Evolutionary conservation across 2,113 vertebrate species (phyloP), one percentile per base, ranked within the genome.

Genomic region (Ardeotis arabs): DNA sequence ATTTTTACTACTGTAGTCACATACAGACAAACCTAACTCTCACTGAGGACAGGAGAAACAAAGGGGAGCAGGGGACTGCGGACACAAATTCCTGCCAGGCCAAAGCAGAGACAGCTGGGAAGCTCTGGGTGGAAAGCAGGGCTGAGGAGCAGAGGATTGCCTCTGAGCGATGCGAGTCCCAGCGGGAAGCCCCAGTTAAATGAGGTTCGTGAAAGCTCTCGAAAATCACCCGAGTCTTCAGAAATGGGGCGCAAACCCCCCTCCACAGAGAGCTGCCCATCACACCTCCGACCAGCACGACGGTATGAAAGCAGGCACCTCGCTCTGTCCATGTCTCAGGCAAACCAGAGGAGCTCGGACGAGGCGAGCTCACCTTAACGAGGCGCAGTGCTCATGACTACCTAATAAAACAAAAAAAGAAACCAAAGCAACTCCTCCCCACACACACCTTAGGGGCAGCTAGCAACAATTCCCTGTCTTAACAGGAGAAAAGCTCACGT

Each of bases 161-260:
- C 19, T n/a, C 16, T 0, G 37, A 79, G n/a, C 2, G 1, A 39
- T 11, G 44, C 23, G 19, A 20, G 13, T 31, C 44, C 22, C 17
- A 20, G 35, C 0, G 1, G 73, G 55, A 64, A 91, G 70, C 33
- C n/a, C 4, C 50, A 60, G 50, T 53, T 72, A 80, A 72, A 35
- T 0, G 9, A 75, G 44, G 22, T 23, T 82, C 62, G 29, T 4
- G 19, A 75, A 79, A 74, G 35, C 39, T 76, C 67, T 75, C 35
- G 67, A 67, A 86, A 92, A 69, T 49, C 74, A 90, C 9, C 39
- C 0, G 0, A 33, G 27, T 28, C 64, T 92, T 95, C 47, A 78
- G 56, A 74, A 83, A 45, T 1, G 8, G 63, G 41, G 14, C 53
- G 76, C 33, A 84, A 80, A 49, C 58, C 5, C 16, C 12, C 14